Evolutionary conservation across 2,888 invertebrate species (phyloP).

Genomic region (Rhodophaea formosa): DNA sequence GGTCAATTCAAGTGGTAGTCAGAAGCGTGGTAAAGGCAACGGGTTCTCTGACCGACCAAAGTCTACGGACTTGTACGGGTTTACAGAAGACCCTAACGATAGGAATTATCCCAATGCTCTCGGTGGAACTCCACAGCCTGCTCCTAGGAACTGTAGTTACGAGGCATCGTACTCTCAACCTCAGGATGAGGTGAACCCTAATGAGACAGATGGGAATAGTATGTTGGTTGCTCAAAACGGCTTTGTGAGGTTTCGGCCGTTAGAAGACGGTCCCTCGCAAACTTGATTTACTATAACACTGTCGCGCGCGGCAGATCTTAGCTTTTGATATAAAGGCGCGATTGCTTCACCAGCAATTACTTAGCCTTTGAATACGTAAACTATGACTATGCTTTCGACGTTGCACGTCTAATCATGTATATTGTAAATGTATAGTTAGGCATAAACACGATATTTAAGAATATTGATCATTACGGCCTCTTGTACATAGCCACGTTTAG

Average conservation of each 20-base stretch:
- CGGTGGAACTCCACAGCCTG: constrained; percentile 74
- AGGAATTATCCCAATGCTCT: constrained; percentile 68
- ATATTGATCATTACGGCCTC: constrained; percentile 54
- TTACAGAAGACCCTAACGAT: constrained; percentile 72
- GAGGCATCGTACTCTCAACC: constrained; percentile 80
- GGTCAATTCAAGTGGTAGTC: constrained; percentile 74
- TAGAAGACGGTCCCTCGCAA: constrained; percentile 79
- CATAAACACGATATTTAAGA: constrained; percentile 50
- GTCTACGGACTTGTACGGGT: constrained; percentile 82
- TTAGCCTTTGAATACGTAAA: constrained; percentile 33
- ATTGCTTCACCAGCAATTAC: constrained; percentile 24
- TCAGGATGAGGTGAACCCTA: constrained; percentile 73
- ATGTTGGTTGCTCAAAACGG: constrained; percentile 96
- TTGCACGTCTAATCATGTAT: constrained; percentile 29
- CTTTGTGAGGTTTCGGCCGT: constrained; percentile 90
- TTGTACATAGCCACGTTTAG: constrained; percentile 71
- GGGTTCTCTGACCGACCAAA: constrained; percentile 84
- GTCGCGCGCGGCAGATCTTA: constrained; percentile 64
- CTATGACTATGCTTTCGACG: constrained; percentile 28
- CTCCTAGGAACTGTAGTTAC: constrained; percentile 71
- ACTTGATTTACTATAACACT: constrained; percentile 74
- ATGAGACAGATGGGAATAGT: constrained; percentile 81
- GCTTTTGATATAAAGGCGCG: constrained; percentile 53
- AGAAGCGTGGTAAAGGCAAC: constrained; percentile 73
- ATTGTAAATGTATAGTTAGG: constrained; percentile 70